Conservation (phyloP, 2,797 vertebrate genomes). For the Hippopotamyrus pictus region DNA sequence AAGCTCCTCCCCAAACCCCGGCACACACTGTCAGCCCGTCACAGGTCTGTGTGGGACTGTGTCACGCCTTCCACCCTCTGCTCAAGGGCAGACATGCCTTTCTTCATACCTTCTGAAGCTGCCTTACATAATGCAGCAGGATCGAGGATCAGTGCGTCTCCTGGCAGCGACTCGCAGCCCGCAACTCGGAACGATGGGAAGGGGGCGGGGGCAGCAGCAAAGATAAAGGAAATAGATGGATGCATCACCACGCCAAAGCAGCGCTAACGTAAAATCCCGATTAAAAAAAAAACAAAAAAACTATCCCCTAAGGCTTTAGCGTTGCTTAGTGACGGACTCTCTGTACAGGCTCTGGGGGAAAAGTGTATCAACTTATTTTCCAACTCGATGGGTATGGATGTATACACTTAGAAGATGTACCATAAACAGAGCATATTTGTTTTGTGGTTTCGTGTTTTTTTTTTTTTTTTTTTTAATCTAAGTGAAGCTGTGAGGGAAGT, state of each 20-base stretch:
- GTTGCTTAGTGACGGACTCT: slow-evolving; percentile 13
- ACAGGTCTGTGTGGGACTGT: background rate
- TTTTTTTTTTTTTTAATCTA: background rate
- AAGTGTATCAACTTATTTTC: background rate
- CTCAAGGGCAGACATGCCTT: background rate
- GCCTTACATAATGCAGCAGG: background rate
- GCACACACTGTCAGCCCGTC: background rate
- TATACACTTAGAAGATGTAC: background rate
- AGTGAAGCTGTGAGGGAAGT: background rate
- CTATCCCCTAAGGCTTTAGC: background rate
- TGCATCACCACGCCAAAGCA: background rate
- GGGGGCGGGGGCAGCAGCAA: background rate
- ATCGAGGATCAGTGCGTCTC: background rate
- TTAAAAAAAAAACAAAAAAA: background rate
- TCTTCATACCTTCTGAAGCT: background rate
- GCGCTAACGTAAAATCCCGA: background rate
- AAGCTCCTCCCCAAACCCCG: background rate
- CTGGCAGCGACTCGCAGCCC: background rate
- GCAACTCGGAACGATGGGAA: background rate
- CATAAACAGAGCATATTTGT: background rate
- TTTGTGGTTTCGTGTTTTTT: background rate
- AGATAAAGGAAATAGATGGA: background rate
- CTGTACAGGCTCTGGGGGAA: background rate
- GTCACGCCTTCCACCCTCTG: background rate
- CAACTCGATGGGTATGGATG: background rate